phyloP scores from a whole-genome alignment of 92 coral and sea anemone species.

The Epizoanthus ramosus region DNA sequence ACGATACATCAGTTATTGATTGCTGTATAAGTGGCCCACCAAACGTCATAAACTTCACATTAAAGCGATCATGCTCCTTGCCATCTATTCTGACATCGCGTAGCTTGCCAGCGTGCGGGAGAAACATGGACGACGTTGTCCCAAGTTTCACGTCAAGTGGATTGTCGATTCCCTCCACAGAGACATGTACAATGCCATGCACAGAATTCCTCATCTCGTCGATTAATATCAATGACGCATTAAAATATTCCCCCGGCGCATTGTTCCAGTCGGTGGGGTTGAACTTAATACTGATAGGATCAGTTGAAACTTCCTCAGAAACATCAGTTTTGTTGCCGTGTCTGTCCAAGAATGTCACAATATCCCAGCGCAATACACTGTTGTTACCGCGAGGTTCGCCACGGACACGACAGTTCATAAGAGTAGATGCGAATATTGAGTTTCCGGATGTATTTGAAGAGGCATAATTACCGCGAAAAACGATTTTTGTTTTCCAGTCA shows the following conservation, averaged over 20 bases:
- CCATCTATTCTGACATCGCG: constrained; percentile 56
- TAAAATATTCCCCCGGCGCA: constrained; percentile 79
- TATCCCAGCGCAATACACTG: constrained; percentile 63
- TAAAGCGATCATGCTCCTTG: constrained; percentile 31
- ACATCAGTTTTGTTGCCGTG: constrained; percentile 39
- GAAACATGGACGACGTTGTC: constrained; percentile 63
- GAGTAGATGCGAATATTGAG: constrained; percentile 81
- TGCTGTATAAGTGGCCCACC: constrained; percentile 53
- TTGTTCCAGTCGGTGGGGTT: constrained; percentile 64
- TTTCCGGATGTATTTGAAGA: constrained; percentile 47
- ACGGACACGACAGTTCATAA: constrained; percentile 64
- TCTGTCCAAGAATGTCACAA: constrained; percentile 58
- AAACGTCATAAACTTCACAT: constrained; percentile 55
- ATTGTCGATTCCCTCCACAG: constrained; percentile 6
- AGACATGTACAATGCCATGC: constrained; percentile 67
- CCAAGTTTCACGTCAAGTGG: constrained; percentile 44
- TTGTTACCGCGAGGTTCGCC: constrained; percentile 74
- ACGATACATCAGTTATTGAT: constrained; percentile 40
- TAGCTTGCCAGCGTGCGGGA: constrained; percentile 43
- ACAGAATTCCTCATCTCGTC: constrained; percentile 73
- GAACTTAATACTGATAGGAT: constrained; percentile 58
- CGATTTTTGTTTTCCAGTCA: constrained; percentile 64
- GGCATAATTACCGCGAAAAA: constrained; percentile 73
- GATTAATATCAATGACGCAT: constrained; percentile 56
- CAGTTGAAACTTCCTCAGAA: constrained; percentile 70